These are phyloP conservation scores for Drosophila pachea DNA, from an alignment of 1,140 invertebrate species.

Conservation along the genomic window DNA sequence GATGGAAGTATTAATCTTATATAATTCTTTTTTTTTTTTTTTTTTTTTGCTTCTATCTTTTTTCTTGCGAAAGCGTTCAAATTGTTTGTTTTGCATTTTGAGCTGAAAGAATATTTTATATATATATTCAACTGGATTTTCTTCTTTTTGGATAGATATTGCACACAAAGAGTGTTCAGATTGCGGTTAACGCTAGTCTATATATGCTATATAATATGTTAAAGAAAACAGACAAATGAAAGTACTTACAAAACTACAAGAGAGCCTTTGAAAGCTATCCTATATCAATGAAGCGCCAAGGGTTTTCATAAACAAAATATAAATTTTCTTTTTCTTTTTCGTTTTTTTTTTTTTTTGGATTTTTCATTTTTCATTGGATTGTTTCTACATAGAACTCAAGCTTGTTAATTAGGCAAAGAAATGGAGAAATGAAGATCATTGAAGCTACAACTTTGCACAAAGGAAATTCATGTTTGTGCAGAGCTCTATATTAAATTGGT, in stretches of 20 bases:
- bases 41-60: slow-evolving; percentile 4
- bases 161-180: slow-evolving; percentile 14
- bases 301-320: slow-evolving; percentile 78
- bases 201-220: slow-evolving; percentile 53
- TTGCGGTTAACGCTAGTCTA: slow-evolving; percentile 21
- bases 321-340: slow-evolving; percentile 73
- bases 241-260: slow-evolving; percentile 79
- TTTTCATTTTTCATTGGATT: slow-evolving; percentile 45
- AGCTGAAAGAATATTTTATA: slow-evolving; percentile 22
- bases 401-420: slow-evolving; percentile 8
- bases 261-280: slow-evolving; percentile 79
- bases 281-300: slow-evolving; percentile 79
- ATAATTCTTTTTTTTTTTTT: slow-evolving; percentile 41
- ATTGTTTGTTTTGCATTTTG: not conserved
- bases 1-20: slow-evolving; percentile 8
- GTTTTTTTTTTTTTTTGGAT: slow-evolving; percentile 41
- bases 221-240: slow-evolving; percentile 77
- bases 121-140: no score
- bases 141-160: not conserved
- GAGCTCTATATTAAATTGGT: slow-evolving; percentile 13
- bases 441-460: slow-evolving; percentile 18
- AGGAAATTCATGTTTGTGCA: slow-evolving; percentile 7
- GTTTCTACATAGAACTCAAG: slow-evolving; percentile 48
- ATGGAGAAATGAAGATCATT: not conserved
- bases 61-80: not conserved